phyloP scores from a whole-genome alignment of 1,140 invertebrate genomes.

The Drosophila virilis region DNA sequence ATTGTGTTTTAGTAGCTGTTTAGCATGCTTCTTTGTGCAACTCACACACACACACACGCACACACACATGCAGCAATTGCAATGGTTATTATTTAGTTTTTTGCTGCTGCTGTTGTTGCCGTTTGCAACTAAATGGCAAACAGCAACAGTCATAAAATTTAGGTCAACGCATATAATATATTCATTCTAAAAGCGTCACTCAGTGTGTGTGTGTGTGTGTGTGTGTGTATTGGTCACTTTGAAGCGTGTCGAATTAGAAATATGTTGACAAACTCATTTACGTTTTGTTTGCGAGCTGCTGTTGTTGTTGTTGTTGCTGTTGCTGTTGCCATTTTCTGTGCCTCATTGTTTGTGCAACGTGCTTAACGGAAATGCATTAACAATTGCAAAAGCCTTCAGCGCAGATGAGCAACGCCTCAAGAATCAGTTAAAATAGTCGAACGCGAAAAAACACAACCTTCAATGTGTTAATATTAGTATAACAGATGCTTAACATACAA shows the following conservation, averaged over 20 bases:
- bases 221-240: conserved; percentile 43
- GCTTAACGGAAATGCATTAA: conserved; percentile 51
- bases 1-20: conserved; percentile 63
- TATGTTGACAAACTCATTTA: conserved; percentile 58
- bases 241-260: conserved; percentile 53
- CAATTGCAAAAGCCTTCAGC: conserved; percentile 39
- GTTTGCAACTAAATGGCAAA: conserved; percentile 57
- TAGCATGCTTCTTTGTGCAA: conserved; percentile 66
- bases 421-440: conserved; percentile 2
- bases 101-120: conserved; percentile 3
- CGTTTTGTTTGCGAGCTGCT: conserved; percentile 31
- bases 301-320: not conserved
- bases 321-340: conserved; percentile 22
- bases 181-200: conserved; percentile 52
- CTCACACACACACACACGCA: conserved; percentile 31
- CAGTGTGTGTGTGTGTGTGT: conserved; percentile 7
- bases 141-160: conserved; percentile 55
- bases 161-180: conserved; percentile 68
- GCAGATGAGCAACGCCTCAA: conserved; percentile 17
- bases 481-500: conserved; percentile 11
- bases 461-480: not conserved
- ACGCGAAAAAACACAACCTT: not conserved
- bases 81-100: conserved; percentile 45
- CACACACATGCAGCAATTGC: conserved; percentile 10
- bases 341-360: conserved; percentile 50